Percentiles rank a stretch among this genome's conserved stretches.
These are phyloP conservation scores for Strigops habroptila DNA, from an alignment of 2,113 vertebrate species.

Conservation along the genomic window DNA sequence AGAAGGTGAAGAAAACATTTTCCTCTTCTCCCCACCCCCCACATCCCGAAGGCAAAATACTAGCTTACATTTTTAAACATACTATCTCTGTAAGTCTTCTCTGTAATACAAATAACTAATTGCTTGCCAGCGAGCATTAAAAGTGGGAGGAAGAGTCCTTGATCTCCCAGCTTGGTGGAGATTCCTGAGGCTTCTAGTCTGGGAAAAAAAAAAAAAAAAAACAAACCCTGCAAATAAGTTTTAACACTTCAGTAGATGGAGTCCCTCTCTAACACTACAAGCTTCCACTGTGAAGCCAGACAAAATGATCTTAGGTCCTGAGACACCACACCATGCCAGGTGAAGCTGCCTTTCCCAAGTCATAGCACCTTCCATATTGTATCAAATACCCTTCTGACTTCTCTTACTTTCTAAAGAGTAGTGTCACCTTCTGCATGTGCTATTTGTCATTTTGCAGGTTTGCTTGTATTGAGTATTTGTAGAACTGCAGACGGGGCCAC, in stretches of 20 bases:
- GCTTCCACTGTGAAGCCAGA: neutral
- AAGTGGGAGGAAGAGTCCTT: slow-evolving; percentile 36
- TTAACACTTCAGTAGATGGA: slow-evolving; percentile 13
- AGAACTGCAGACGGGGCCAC: neutral
- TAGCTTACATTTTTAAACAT: slow-evolving; percentile 3
- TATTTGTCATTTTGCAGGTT: neutral
- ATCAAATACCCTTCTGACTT: neutral
- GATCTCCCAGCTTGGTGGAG: slow-evolving; percentile 22
- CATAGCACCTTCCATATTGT: neutral
- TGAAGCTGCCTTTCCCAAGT: neutral
- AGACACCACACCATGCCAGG: neutral
- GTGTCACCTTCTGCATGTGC: neutral
- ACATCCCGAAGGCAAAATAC: neutral
- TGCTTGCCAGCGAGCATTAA: slow-evolving; percentile 1
- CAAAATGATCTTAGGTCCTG: neutral
- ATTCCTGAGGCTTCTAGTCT: neutral
- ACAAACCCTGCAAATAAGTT: neutral
- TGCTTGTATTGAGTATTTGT: neutral
- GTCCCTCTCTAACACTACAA: fast-evolving
- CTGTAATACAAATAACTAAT: slow-evolving; percentile 42
- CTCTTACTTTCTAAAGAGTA: neutral
- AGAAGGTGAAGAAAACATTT: slow-evolving; percentile 46
- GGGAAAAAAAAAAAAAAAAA: neutral
- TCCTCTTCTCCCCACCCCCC: neutral
- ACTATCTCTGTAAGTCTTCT: slow-evolving; percentile 3